Base-by-base conservation (phyloP, 2,888 invertebrate species). In the Troilus luridus region DNA sequence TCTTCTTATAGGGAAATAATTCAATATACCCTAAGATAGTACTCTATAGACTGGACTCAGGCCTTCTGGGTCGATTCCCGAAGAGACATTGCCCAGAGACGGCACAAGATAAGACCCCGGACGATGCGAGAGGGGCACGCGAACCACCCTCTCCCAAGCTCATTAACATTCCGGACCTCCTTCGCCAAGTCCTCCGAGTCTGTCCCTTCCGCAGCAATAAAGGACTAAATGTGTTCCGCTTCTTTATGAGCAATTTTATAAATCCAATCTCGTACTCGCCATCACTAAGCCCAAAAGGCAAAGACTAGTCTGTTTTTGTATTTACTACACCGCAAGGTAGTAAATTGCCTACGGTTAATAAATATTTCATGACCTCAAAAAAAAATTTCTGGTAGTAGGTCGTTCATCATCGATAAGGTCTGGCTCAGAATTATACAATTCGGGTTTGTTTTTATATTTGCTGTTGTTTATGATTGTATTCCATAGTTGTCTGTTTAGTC, bases 241-340 rank as follows among this genome's bases (percentile, higher is more conserved):
- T 77, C 72, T 41, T 77, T 77, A 77, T 41, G 27, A 77, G 72
- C 72, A 27, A 19, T 77, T 77, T 77, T 77, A 77, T 77, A 41
- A 77, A 77, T 17, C 72, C 72, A 77, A 77, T 77, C 72, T 77
- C 72, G 72, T 77, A 17, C 72, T 41, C 17, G 21, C 72, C 72
- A 77, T 77, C 72, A 77, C 17, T 77, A 17, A 17, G 19, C 0
- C 41, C 72, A 12, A 27, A 27, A 19, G 72, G 27, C 27, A 19
- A 77, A 17, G 72, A 1, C 72, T 27, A 8, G 27, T 0, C 5
- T 19, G 21, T 19, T 3, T 77, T 19, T 27, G 6, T 41, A 64
- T 77, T 27, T 77, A 77, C 41, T 77, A 19, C 1, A 41, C 72
- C 72, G 67, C 67, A 67, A 14, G 24, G 14, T 14, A 24, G 67